Percentiles rank a stretch among this genome's conserved stretches.
These are phyloP conservation scores for Catharus bicknelli DNA, from an alignment of 2,113 vertebrate genomes.

Conservation along the genomic window DNA sequence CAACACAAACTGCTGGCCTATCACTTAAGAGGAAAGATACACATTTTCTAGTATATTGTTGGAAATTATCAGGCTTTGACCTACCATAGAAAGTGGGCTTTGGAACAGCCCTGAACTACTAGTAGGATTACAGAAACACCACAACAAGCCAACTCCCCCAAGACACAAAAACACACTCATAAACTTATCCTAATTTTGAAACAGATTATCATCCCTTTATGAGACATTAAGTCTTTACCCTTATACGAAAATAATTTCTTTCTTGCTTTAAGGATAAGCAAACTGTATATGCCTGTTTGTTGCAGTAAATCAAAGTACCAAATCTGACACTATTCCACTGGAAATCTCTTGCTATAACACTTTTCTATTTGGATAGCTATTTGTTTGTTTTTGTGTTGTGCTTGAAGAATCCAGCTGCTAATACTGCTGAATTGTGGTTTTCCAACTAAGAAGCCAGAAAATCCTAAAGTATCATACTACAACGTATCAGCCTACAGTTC, in stretches of 20 bases:
- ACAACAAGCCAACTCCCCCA: not conserved
- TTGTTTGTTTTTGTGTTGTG: not conserved
- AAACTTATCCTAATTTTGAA: not conserved
- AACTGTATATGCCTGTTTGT: not conserved
- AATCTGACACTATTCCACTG: not conserved
- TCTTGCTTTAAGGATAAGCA: not conserved
- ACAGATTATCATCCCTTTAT: not conserved
- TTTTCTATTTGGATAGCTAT: not conserved
- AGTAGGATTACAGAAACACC: not conserved
- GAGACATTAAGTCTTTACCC: not conserved
- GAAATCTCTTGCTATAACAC: not conserved
- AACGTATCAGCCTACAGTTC: not conserved
- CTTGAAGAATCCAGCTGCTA: not conserved
- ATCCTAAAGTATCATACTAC: fast-evolving
- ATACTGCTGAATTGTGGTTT: not conserved
- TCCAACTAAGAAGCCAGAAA: not conserved
- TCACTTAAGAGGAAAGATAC: not conserved
- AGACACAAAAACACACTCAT: not conserved
- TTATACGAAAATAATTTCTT: not conserved
- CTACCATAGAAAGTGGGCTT: not conserved
- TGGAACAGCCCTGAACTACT: not conserved
- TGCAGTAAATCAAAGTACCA: not conserved
- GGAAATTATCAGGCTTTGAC: not conserved
- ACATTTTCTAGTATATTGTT: not conserved
- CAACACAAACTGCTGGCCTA: not conserved